phyloP scores from a whole-genome alignment of 2,797 vertebrate genomes.

The Oreochromis grahami region DNA sequence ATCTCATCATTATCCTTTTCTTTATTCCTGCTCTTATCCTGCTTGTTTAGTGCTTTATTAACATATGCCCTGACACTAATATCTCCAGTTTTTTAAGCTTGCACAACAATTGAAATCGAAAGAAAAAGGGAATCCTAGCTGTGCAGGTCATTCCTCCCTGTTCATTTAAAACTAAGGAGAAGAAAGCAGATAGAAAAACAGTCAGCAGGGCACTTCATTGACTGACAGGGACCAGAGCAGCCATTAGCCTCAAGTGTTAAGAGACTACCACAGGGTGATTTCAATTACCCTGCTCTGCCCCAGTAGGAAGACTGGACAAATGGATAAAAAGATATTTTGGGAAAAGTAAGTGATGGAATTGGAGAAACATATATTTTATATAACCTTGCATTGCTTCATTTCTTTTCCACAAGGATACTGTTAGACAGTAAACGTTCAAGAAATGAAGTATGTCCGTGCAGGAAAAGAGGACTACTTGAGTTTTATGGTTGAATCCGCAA shows the following conservation, averaged over 20 bases:
- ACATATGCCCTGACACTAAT: conserved; percentile 3
- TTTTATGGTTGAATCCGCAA: neutral
- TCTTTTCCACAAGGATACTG: neutral
- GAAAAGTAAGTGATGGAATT: neutral
- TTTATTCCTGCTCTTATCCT: conserved; percentile 10
- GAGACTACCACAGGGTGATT: conserved; percentile 65
- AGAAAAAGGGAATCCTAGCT: conserved; percentile 8
- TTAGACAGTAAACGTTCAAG: neutral
- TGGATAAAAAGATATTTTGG: conserved; percentile 39
- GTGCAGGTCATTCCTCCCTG: conserved; percentile 3
- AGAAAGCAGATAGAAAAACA: neutral
- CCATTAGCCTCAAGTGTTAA: conserved; percentile 64
- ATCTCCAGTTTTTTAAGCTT: conserved; percentile 14
- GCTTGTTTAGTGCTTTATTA: conserved; percentile 48
- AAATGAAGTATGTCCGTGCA: neutral
- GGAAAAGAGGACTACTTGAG: neutral
- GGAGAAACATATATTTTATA: conserved; percentile 17
- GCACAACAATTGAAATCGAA: conserved; percentile 30
- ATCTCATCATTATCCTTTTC: conserved; percentile 30
- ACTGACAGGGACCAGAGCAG: conserved; percentile 58
- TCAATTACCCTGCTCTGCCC: conserved; percentile 60
- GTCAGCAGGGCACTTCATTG: conserved; percentile 33
- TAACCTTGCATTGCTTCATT: neutral
- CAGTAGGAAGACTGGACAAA: conserved; percentile 35
- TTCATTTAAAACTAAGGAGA: conserved; percentile 16